Percentiles rank a stretch among this genome's conserved stretches.
These are phyloP conservation scores for Pyxicephalus adspersus DNA, from an alignment of 2,113 vertebrate genomes.

Conservation along the genomic window DNA sequence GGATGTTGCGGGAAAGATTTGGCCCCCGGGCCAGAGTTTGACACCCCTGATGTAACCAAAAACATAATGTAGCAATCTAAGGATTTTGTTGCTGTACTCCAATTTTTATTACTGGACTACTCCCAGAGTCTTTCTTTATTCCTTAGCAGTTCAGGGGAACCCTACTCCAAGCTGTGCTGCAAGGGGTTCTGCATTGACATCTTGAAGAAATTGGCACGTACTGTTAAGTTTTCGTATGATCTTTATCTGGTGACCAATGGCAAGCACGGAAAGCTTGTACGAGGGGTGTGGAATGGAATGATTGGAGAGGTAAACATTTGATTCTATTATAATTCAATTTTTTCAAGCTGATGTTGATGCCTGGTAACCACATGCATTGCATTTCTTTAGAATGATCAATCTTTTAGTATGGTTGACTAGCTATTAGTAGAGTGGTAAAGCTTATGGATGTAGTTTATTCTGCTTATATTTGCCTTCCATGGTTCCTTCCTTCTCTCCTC, in stretches of 20 bases:
- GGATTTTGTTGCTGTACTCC: neutral
- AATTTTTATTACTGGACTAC: neutral
- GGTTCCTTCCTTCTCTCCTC: no score
- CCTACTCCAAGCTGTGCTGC: conserved; percentile 96
- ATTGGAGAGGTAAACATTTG: conserved; percentile 88
- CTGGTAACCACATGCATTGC: no score
- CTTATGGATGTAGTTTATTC: no score
- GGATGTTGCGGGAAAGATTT: no score
- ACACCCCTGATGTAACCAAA: no score
- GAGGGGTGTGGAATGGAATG: conserved; percentile 97
- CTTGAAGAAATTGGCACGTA: conserved; percentile 92
- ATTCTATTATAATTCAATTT: neutral
- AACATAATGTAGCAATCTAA: neutral
- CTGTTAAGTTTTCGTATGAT: conserved; percentile 94
- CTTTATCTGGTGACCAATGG: conserved; percentile 98
- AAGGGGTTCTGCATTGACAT: conserved; percentile 99
- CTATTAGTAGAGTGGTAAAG: no score
- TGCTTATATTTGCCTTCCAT: no score
- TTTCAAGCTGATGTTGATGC: no score
- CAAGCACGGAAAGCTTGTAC: conserved; percentile 94
- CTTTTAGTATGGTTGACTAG: no score
- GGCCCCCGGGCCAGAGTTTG: no score
- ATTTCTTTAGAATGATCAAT: no score
- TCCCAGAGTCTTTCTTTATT: conserved; percentile 20
- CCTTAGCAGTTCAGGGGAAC: conserved; percentile 68